Conservation (phyloP, 2,888 invertebrate genomes). For the Thymelicus sylvestris region DNA sequence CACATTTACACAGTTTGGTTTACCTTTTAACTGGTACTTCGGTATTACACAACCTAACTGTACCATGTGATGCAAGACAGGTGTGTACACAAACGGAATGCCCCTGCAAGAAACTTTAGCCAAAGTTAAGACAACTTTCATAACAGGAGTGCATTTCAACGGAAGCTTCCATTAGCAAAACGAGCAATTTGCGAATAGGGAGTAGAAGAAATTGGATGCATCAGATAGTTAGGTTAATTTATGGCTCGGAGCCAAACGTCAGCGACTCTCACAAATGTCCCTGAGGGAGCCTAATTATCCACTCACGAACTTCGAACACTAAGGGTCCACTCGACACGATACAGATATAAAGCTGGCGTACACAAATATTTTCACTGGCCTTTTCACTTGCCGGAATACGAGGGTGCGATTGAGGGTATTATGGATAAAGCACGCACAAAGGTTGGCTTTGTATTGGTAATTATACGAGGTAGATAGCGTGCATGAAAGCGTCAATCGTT, state of each 20-base stretch:
- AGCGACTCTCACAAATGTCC: conserved; percentile 34
- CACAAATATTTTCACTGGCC: conserved; percentile 16
- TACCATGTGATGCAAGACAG: conserved; percentile 59
- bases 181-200: conserved; percentile 29
- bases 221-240: conserved; percentile 31
- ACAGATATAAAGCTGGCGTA: conserved; percentile 12
- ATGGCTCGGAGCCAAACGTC: conserved; percentile 37
- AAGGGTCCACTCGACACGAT: conserved; percentile 27
- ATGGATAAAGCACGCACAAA: conserved; percentile 8
- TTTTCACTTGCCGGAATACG: background rate
- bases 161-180: conserved; percentile 26
- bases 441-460: conserved; percentile 12
- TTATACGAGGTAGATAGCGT: conserved; percentile 9
- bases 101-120: conserved; percentile 17
- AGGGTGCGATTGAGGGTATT: conserved; percentile 13
- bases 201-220: conserved; percentile 31
- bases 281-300: conserved; percentile 35
- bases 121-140: conserved; percentile 31
- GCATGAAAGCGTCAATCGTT: background rate
- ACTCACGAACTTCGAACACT: conserved; percentile 34
- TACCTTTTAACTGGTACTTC: conserved; percentile 56
- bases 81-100: conserved; percentile 59
- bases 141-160: conserved; percentile 30
- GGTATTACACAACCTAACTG: conserved; percentile 66
- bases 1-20: conserved; percentile 67